Evolutionary conservation across 2,113 vertebrate genomes (phyloP), one percentile per base, ranked within the genome.

Genomic region (Alethe diademata): DNA sequence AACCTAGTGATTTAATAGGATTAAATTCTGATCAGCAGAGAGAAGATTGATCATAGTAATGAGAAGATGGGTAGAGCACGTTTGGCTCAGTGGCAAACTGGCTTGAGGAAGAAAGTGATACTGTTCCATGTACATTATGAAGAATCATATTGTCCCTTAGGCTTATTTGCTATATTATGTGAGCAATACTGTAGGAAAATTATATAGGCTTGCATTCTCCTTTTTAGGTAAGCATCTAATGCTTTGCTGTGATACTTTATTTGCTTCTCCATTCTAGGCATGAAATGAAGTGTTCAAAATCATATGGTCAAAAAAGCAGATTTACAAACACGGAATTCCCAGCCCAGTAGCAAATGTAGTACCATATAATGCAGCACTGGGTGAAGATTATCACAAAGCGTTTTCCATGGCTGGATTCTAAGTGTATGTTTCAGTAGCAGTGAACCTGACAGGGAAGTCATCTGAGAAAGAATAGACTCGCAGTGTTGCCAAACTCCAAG

Each of bases 321-420:
- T 93, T 95, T 93, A 74, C 93, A 94, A 94, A 93, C n/a, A 72
- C 81, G 72, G 80, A 90, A 80, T 95, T 83, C 78, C 43, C 82
- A 92, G 81, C 33, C 66, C 62, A 70, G 87, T 17, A 93, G 93
- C 78, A 73, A 90, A 66, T 90, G 92, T 61, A 73, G 85, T 36
- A 70, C 42, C 81, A 80, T 71, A 70, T 88, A 93, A 94, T 80
- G 75, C 78, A 90, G 64, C 38, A 64, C 76, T 91, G 93, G 78
- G 91, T 94, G 86, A 94, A 94, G 93, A 95, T 93, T 96, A 90
- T 71, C 75, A 76, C 0, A 0, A 83, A 93, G 67, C 0, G 0
- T 83, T 94, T 96, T 94, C 86, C 93, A 97, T 96, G 95, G 94
- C 64, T 94, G 87, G 50, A 79, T 95, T 90, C 74, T 79, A 90